These are phyloP conservation scores for Ooceraea biroi DNA, from an alignment of 1,140 invertebrate genomes.

Conservation along the genomic window DNA sequence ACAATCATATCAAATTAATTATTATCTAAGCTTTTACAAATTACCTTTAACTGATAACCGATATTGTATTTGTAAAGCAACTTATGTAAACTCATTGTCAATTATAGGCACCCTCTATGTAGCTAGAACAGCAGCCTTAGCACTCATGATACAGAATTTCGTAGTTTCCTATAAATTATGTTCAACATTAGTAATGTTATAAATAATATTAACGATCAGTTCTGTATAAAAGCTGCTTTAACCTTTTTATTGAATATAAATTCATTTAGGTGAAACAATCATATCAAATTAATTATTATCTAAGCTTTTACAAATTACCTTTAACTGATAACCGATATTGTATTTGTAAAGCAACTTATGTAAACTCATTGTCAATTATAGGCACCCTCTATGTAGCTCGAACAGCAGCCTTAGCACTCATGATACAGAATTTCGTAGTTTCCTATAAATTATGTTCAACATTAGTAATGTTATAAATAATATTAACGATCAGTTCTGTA, in stretches of 20 bases:
- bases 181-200: background rate
- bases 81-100: background rate
- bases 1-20: too few species aligned
- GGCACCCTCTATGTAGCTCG: constrained; percentile 12
- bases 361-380: background rate
- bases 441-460: constrained; percentile 25
- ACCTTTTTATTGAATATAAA: too few species aligned
- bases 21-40: background rate
- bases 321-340: constrained; percentile 13
- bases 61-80: background rate
- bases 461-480: too few species aligned
- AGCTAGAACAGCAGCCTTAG: background rate
- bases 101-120: constrained; percentile 24
- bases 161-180: constrained; percentile 15
- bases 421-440: background rate
- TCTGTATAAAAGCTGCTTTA: too few species aligned
- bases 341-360: background rate
- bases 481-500: too few species aligned
- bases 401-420: too few species aligned
- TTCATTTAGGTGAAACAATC: too few species aligned
- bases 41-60: background rate
- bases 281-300: too few species aligned
- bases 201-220: too few species aligned
- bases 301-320: background rate
- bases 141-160: background rate